Percentiles rank a stretch among this genome's conserved stretches.
Conservation (phyloP, 2,113 vertebrate species). For the Pedionomus torquatus region DNA sequence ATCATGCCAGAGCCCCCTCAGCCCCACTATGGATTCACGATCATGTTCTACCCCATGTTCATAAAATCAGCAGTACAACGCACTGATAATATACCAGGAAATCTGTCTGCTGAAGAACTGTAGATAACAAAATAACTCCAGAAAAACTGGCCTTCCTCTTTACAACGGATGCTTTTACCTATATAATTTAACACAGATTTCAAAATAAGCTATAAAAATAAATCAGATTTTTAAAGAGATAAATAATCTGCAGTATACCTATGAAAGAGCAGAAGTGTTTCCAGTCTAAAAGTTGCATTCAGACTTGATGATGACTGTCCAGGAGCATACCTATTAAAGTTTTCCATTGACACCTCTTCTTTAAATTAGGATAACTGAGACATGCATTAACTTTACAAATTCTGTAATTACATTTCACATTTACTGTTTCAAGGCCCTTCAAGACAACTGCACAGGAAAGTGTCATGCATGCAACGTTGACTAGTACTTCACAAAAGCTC, state of each 20-base stretch:
- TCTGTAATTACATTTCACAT: not conserved
- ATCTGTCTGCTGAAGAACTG: not conserved
- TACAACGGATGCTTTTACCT: not conserved
- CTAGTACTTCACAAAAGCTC: not conserved
- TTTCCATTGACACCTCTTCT: not conserved
- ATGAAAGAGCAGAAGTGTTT: conserved; percentile 15
- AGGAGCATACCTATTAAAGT: not conserved
- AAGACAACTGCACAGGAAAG: not conserved
- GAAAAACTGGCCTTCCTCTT: not conserved
- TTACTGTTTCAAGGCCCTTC: not conserved
- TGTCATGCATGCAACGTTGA: not conserved
- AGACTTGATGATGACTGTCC: not conserved
- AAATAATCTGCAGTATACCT: conserved; percentile 15
- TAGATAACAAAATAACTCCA: not conserved
- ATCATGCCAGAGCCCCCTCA: not conserved
- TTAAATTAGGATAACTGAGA: not conserved
- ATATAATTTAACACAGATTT: not conserved
- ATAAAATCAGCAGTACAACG: not conserved
- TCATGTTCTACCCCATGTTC: not conserved
- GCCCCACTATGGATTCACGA: not conserved
- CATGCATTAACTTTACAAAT: not conserved
- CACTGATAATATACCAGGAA: not conserved
- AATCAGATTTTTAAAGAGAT: conserved; percentile 8
- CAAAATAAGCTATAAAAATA: conserved; percentile 13
- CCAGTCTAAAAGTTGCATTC: conserved; percentile 6